Evolutionary conservation across 2,113 vertebrate genomes (phyloP).

Genomic region (Eurypyga helias): DNA sequence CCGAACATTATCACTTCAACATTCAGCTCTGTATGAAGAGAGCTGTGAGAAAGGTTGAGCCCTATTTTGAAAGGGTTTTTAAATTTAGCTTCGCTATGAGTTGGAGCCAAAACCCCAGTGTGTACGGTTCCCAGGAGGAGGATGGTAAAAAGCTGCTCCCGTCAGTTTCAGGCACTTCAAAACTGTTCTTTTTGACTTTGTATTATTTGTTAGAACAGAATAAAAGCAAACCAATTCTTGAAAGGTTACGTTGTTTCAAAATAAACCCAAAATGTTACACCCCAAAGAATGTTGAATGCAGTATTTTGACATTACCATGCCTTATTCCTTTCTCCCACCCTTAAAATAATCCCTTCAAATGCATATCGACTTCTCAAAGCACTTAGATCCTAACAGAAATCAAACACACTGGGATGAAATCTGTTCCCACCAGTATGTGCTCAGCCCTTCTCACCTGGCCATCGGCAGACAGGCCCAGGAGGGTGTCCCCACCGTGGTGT

Average conservation of each 20-base stretch:
- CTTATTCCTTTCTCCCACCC: not conserved
- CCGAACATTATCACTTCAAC: not conserved
- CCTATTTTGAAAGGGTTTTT: conserved; percentile 15
- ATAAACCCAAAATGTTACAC: not conserved
- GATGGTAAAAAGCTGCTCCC: not conserved
- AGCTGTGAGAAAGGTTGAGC: conserved; percentile 29
- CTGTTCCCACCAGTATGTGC: not conserved
- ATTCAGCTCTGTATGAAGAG: conserved; percentile 6
- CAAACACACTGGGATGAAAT: not conserved
- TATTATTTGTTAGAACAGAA: not conserved
- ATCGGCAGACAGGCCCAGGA: not conserved
- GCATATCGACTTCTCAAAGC: not conserved
- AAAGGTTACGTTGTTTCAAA: not conserved
- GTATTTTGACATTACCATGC: not conserved
- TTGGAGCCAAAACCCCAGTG: not conserved
- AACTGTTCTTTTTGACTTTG: not conserved
- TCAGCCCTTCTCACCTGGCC: not conserved
- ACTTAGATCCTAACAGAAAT: not conserved
- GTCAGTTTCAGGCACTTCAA: not conserved
- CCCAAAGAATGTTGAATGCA: not conserved
- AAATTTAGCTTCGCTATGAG: not conserved
- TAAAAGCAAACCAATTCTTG: not conserved
- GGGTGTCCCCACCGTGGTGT: not conserved
- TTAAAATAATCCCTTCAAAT: not conserved
- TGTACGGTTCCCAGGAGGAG: not conserved